A percentile compares a stretch with the other conserved stretches of the same genome.
Evolutionary conservation across 2,113 vertebrate genomes (phyloP).

Genomic region (Caracal caracal): DNA sequence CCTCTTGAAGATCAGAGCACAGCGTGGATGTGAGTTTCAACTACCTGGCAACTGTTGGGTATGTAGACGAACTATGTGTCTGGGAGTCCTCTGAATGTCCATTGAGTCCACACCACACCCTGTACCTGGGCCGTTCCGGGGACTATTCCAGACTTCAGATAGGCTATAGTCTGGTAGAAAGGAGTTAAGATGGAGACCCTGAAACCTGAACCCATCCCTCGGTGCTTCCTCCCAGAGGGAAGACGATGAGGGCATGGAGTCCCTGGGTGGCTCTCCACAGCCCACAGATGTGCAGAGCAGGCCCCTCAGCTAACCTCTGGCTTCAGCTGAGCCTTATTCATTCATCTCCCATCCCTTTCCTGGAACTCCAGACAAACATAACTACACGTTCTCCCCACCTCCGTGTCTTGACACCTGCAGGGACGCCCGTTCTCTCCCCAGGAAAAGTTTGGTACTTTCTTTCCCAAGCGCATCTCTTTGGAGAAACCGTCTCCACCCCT

Average conservation of each 20-base stretch:
- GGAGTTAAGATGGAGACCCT: not conserved
- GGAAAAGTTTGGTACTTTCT: not conserved
- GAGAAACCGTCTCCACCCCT: not conserved
- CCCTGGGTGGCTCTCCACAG: not conserved
- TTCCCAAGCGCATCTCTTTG: not conserved
- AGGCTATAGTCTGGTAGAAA: not conserved
- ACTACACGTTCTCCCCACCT: not conserved
- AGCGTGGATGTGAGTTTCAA: not conserved
- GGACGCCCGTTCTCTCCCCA: not conserved
- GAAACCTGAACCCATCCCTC: not conserved
- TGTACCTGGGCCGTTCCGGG: not conserved
- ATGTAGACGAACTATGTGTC: not conserved
- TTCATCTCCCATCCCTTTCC: not conserved
- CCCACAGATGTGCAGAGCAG: not conserved
- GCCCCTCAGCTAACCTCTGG: not conserved
- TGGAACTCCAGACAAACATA: not conserved
- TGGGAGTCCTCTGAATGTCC: not conserved
- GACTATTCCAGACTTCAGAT: not conserved
- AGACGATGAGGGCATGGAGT: not conserved
- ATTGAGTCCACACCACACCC: not conserved
- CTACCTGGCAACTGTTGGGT: not conserved
- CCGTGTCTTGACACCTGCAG: not conserved
- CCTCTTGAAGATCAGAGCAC: not conserved
- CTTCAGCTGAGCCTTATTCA: not conserved
- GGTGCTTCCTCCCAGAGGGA: not conserved